These are phyloP conservation scores for Periophthalmus modestus DNA, from an alignment of 2,113 vertebrate species.

Conservation along the genomic window DNA sequence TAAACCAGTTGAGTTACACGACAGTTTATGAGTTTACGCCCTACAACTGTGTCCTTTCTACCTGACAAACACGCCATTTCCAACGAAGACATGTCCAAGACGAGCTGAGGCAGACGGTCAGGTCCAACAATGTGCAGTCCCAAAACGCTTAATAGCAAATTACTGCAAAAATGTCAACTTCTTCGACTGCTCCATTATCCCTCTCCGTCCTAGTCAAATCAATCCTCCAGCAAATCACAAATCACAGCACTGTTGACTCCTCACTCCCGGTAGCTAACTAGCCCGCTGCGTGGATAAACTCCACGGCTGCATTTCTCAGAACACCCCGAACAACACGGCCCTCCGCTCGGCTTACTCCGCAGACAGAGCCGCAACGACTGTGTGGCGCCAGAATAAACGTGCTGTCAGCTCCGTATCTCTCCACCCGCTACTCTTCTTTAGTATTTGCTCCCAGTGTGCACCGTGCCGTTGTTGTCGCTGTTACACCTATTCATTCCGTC, in stretches of 20 bases:
- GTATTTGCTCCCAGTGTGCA: conserved; percentile 19
- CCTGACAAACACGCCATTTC: conserved; percentile 57
- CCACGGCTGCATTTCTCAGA: conserved; percentile 20
- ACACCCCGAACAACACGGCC: not conserved
- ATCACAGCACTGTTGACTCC: conserved; percentile 46
- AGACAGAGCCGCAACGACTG: not conserved
- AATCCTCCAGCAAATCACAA: conserved; percentile 24
- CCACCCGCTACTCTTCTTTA: conserved; percentile 5
- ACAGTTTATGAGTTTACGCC: conserved; percentile 46
- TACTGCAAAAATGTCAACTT: conserved; percentile 39
- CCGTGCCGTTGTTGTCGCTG: conserved; percentile 43
- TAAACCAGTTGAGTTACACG: conserved; percentile 39
- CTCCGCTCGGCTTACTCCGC: not conserved
- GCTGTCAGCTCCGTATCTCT: not conserved
- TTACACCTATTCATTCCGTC: conserved; percentile 45
- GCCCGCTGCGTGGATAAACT: conserved; percentile 51
- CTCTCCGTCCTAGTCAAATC: conserved; percentile 11
- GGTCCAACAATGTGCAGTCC: not conserved
- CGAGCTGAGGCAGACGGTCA: not conserved
- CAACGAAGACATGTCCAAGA: conserved; percentile 22
- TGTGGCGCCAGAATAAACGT: accelerated
- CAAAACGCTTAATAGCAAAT: not conserved
- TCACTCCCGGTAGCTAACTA: conserved; percentile 54
- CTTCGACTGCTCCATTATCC: conserved; percentile 9
- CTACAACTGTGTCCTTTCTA: conserved; percentile 28